Base-by-base conservation (phyloP, 2,888 invertebrate species). In the Lepidonotus clava region DNA sequence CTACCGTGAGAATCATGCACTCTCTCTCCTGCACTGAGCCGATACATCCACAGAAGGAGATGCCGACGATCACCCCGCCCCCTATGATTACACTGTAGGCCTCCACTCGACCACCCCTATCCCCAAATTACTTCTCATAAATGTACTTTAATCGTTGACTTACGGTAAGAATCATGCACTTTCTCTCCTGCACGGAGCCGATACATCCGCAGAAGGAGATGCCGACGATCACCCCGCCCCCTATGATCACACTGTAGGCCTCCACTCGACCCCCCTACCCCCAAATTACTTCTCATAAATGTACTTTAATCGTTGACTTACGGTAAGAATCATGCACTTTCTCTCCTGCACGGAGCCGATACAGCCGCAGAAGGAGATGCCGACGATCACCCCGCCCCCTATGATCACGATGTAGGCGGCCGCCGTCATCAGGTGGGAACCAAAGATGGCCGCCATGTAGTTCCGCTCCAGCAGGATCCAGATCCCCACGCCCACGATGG, bases 1-100 rank as follows among this genome's bases (percentile, higher is more conserved):
- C 83, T 38, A 89, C 89, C n/a, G 88, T 86, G 38, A 88, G 36
- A 11, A 89, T 71, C 53, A 89, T 32, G 2, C 83, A 41, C n/a
- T 87, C 83, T 56, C 87, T 88, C 76, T 89, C 87, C 40, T 88
- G 85, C 28, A 89, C 86, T 0, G 89, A 87, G 34, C 88, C 89
- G n/a, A 87, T 86, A 38, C 89, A 89, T 38, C 89, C 89, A 53
- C 88, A 56, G 87, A 89, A 89, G 21, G 88, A 87, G 40, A 89
- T 83, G 53, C 89, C 32, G 76, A 89, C 86, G 11, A 89, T 61
- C 24, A 87, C 77, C 34, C 87, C 86, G 32, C 89, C 89, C 0
- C 88, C 88, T 6, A 87, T 85, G 34, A 89, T 71, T 32, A 89
- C 86, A 34, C 89, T 51, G 84, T 88, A 88, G 14, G 88, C 86